These are phyloP conservation scores for Drosophila arawakana DNA, from an alignment of 1,140 invertebrate genomes.

Conservation along the genomic window DNA sequence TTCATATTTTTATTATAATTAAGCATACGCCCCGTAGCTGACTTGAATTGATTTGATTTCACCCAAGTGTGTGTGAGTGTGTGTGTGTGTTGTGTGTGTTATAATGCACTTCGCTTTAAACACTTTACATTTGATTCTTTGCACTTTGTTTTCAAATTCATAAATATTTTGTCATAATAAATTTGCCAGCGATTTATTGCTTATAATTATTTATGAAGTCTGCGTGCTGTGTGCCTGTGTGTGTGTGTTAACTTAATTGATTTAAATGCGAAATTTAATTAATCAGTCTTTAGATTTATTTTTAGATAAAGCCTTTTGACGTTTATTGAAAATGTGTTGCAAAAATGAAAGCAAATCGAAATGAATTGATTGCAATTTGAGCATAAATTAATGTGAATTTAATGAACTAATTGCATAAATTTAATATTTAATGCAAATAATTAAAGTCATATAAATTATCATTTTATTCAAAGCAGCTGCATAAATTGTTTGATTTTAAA, in stretches of 20 bases:
- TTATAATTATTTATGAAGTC: constrained; percentile 9
- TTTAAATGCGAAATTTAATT: constrained; percentile 11
- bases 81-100: constrained; percentile 14
- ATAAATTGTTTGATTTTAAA: no score
- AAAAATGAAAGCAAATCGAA: background rate
- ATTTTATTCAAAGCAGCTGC: no score
- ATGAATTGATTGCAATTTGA: constrained; percentile 2
- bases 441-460: no score
- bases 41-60: constrained; percentile 74
- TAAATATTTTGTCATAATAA: constrained; percentile 32
- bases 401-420: background rate
- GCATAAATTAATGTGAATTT: background rate
- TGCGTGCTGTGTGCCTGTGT: background rate
- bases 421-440: no score
- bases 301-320: background rate
- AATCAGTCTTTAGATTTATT: constrained; percentile 2
- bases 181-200: constrained; percentile 25
- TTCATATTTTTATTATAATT: constrained; percentile 51
- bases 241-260: constrained; percentile 5
- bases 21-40: constrained; percentile 73
- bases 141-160: constrained; percentile 17
- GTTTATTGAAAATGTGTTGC: background rate
- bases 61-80: constrained; percentile 32
- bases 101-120: constrained; percentile 54
- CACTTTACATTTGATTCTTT: constrained; percentile 20